Evolutionary conservation across 2,797 vertebrate species (phyloP), one percentile per base, ranked within the genome.

Genomic region (Cetoscarus ocellatus): DNA sequence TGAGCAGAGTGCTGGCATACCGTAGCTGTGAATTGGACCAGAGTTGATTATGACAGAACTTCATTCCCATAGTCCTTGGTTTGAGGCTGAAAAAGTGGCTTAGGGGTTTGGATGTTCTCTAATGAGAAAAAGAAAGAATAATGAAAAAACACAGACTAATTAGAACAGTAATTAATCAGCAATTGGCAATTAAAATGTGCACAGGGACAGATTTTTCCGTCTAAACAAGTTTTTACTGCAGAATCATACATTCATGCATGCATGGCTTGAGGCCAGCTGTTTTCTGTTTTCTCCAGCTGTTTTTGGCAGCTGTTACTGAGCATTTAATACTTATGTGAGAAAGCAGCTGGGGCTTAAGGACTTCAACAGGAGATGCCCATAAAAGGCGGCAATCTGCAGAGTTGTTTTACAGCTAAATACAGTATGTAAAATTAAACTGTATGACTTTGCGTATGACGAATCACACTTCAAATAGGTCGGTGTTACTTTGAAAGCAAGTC

Each of bases 281-380:
- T 82, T 82, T 55, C 58, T 71, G 52, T 64, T 75, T 73, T 55
- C 71, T 79, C 70, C 85, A 88, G 82, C 73, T 87, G 87, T 79
- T 86, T 42, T 73, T 77, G 59, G 68, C 88, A 89, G 82, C 80
- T 91, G 84, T 55, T 68, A 74, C 61, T 27, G 42, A 78, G 54
- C 67, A 55, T 48, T 61, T 88, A 67, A 65, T 82, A 18, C 50
- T 51, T 34, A 72, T 49, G 36, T 18, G 59, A 79, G 49, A 55
- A 67, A 55, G 15, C 60, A 18, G 60, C 69, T 35, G 7, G 47
- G 44, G 53, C 57, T 67, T 27, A 1, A 34, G 59, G 35, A 44
- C 48, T 70, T 61, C 38, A 45, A 50, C 45, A 56, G 57, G 57
- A 63, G 56, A 66, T 42, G 14, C 19, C 60, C 52, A 54, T 75